A percentile compares a stretch with the other conserved stretches of the same genome.
Evolutionary conservation across 2,113 vertebrate genomes (phyloP).

Genomic region (Albula goreensis): DNA sequence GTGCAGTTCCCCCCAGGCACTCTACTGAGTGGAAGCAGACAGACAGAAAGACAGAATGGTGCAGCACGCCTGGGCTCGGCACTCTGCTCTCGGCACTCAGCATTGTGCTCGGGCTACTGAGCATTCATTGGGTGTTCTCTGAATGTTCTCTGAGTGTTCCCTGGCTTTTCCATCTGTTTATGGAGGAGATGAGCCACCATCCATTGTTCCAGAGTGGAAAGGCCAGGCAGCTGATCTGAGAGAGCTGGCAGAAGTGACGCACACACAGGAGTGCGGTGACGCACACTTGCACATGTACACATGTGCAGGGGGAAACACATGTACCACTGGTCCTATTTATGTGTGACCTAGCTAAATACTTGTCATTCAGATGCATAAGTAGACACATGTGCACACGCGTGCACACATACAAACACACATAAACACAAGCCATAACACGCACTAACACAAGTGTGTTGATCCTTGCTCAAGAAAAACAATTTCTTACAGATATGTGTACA

Average conservation of each 20-base stretch:
- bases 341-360: too few relatives aligned
- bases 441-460: background rate
- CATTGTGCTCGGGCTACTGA: too few relatives aligned
- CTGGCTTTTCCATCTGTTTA: constrained; percentile 16
- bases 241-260: background rate
- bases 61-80: too few relatives aligned
- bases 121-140: constrained; percentile 18
- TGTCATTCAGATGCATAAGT: too few relatives aligned
- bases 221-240: background rate
- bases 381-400: background rate
- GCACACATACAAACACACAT: background rate
- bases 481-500: background rate
- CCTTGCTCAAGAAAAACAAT: background rate
- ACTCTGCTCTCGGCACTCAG: too few relatives aligned
- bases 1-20: constrained; percentile 12
- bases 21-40: constrained; percentile 52
- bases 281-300: background rate
- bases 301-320: too few relatives aligned
- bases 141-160: constrained; percentile 59
- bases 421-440: background rate
- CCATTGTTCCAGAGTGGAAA: background rate
- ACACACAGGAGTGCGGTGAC: background rate
- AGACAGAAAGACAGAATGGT: background rate
- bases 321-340: too few relatives aligned
- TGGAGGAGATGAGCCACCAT: background rate